Percentiles rank a stretch among this genome's conserved stretches.
phyloP scores from a whole-genome alignment of 2,797 vertebrate species.

The Sebastes vulpes region DNA sequence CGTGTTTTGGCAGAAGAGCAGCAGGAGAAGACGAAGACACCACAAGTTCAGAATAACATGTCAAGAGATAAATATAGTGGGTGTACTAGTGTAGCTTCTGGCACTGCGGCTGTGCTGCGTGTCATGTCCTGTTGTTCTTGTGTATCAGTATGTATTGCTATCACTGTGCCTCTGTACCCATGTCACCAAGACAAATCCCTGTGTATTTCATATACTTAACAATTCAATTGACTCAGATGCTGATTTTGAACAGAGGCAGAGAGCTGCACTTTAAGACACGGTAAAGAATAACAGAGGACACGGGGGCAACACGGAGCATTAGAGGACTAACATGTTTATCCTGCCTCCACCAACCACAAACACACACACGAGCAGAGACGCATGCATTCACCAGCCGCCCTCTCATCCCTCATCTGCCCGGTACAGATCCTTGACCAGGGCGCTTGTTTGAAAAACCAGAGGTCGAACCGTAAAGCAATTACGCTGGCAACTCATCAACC shows the following conservation, averaged over 20 bases:
- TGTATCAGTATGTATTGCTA: background rate
- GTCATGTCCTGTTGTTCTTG: conserved; percentile 16
- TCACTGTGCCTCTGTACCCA: background rate
- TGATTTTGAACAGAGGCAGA: conserved; percentile 16
- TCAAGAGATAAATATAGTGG: conserved; percentile 7
- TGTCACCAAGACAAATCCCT: conserved; percentile 35
- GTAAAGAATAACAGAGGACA: conserved; percentile 36
- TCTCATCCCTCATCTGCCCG: conserved; percentile 67
- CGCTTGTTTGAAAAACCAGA: conserved; percentile 79
- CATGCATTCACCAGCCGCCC: conserved; percentile 21
- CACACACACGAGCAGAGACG: conserved; percentile 5
- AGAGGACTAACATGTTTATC: conserved; percentile 52
- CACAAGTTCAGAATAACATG: background rate
- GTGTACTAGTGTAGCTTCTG: background rate
- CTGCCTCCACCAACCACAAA: conserved; percentile 25
- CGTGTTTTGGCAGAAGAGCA: background rate
- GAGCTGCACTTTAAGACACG: background rate
- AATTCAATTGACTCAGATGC: conserved; percentile 24
- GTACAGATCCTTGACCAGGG: conserved; percentile 77
- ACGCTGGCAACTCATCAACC: conserved; percentile 80
- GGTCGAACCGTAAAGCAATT: conserved; percentile 84
- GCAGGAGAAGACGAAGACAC: background rate
- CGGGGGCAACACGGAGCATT: conserved; percentile 8
- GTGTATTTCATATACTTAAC: conserved; percentile 2
- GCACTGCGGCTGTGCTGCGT: background rate